Conservation (phyloP, 1,140 invertebrate genomes). For the Drosophila melanica region DNA sequence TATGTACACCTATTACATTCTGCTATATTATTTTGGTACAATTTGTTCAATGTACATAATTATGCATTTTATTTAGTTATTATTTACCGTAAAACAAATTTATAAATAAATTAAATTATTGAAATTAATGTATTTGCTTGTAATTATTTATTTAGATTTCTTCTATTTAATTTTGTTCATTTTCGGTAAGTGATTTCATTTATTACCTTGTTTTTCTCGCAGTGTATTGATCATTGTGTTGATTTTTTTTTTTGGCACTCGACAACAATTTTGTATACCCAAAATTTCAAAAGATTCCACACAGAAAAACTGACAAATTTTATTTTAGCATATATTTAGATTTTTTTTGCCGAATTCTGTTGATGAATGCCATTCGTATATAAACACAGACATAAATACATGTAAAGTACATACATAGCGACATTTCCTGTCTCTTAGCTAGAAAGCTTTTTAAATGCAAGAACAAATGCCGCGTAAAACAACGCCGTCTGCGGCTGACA, state of each 20-base stretch:
- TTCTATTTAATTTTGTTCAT: conserved; percentile 11
- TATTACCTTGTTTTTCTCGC: neutral
- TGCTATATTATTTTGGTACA: conserved; percentile 62
- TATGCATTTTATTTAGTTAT: conserved; percentile 62
- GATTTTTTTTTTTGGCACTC: conserved; percentile 60
- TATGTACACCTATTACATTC: conserved; percentile 8
- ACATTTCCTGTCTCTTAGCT: conserved; percentile 33
- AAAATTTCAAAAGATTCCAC: conserved; percentile 58
- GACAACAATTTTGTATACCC: conserved; percentile 42
- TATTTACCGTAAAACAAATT: conserved; percentile 52
- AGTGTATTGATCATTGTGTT: conserved; percentile 23
- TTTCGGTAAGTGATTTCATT: conserved; percentile 48
- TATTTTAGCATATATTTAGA: conserved; percentile 17
- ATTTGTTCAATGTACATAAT: conserved; percentile 69
- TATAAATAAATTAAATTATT: conserved; percentile 74
- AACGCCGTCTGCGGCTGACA: conserved; percentile 11
- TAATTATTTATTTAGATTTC: conserved; percentile 9
- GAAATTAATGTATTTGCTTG: conserved; percentile 25
- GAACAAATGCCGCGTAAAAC: conserved; percentile 10
- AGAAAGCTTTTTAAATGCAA: conserved; percentile 23
- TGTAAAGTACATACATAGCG: neutral
- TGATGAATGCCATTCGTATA: conserved; percentile 21
- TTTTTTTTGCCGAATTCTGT: conserved; percentile 14
- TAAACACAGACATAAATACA: conserved; percentile 9
- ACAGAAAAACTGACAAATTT: conserved; percentile 56